Conservation (phyloP, 2,797 vertebrate species). For the Neosilurus mollespiculum region DNA sequence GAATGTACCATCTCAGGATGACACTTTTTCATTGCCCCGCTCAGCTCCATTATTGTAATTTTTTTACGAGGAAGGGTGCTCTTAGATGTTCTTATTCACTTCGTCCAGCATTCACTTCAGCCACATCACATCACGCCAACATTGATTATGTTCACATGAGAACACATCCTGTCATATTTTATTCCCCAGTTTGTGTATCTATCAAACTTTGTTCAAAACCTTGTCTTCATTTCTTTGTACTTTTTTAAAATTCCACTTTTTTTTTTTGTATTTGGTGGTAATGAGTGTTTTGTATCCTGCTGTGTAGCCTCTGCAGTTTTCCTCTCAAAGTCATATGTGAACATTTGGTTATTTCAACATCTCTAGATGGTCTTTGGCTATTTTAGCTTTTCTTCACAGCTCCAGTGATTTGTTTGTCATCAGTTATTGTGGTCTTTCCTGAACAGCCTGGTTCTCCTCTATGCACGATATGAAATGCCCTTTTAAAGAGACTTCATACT, state of each 20-base stretch:
- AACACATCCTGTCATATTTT: neutral
- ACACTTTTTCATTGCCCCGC: too few species aligned
- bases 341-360: neutral
- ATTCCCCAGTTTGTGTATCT: too few species aligned
- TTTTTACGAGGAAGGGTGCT: neutral
- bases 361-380: slow-evolving; percentile 10
- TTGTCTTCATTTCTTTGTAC: neutral
- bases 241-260: neutral
- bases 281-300: neutral
- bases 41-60: neutral
- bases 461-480: neutral
- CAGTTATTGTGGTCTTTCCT: slow-evolving; percentile 6
- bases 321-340: slow-evolving; percentile 1
- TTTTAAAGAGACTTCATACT: neutral
- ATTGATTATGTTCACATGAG: neutral
- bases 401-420: slow-evolving; percentile 3
- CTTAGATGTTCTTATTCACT: neutral
- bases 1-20: too few species aligned
- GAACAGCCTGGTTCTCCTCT: neutral
- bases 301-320: slow-evolving; percentile 9
- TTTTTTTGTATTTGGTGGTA: neutral
- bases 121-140: neutral
- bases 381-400: slow-evolving; percentile 19
- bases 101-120: neutral
- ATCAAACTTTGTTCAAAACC: neutral